Evolutionary conservation across 2,888 invertebrate genomes (phyloP), one percentile per base, ranked within the genome.

Genomic region (Antheraea yamamai): DNA sequence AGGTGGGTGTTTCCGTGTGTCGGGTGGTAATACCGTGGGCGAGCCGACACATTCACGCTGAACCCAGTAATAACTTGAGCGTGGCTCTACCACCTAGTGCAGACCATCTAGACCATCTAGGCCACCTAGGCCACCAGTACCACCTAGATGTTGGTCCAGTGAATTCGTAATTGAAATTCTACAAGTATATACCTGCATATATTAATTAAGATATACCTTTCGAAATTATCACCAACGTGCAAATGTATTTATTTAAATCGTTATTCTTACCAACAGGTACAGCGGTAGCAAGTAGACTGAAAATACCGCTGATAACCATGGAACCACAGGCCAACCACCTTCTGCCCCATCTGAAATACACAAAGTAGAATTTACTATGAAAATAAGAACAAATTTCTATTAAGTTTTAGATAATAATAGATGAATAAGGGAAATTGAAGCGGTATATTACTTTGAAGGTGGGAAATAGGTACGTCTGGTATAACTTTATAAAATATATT

Each of bases 261-360:
- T 23, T n/a, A 61, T 4, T 30, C 90, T 88, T 88, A 97, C 97
- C 97, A 76, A 96, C 90, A 7, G 98, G 97, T 0, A 97, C 97
- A 71, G 96, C 95, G 0, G 97, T 97, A 23, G 98, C 97, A 76
- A 97, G 89, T 4, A 98, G 91, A 89, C 97, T 97, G 94, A 98
- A 98, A 74, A 97, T 88, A 8, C 98, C 98, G 80, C 98, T 97
- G 80, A 97, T 85, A 0, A 97, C 96, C 97, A 98, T 97, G 0
- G 98, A 97, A 0, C 97, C 97, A 82, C 97, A 98, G 0, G 98
- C 97, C 71, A 98, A 88, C 98, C 98, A 98, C 82, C 98, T 95
- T 74, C 98, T 94, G 0, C 98, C 98, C 96, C 97, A 97, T 77
- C 96, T 96, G 82, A 3, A 81, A 66, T 16, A 66, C 6, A 66